Percentiles rank a stretch among this genome's conserved stretches.
Conservation (phyloP, 2,797 vertebrate species). For the Chrosomus eos region DNA sequence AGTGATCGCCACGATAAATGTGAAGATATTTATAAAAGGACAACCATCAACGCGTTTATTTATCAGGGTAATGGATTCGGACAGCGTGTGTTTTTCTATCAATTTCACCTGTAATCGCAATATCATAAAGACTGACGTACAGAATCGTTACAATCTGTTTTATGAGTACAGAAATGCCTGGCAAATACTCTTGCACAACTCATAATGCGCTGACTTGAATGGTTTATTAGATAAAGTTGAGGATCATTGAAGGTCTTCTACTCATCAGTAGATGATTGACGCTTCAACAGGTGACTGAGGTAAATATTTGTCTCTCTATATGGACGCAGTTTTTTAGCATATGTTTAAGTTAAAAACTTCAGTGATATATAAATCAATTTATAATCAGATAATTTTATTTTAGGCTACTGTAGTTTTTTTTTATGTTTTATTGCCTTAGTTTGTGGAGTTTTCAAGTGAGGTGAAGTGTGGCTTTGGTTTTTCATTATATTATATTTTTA, state of each 20-base stretch:
- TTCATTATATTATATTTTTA: neutral
- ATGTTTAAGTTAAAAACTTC: neutral
- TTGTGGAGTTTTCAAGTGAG: neutral
- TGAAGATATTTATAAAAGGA: neutral
- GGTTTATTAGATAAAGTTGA: neutral
- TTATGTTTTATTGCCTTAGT: neutral
- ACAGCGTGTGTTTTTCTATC: neutral
- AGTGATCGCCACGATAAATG: neutral
- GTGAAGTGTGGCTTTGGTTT: neutral
- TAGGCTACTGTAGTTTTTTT: neutral
- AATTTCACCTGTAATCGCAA: neutral
- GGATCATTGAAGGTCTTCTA: constrained; percentile 2
- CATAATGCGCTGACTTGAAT: constrained; percentile 19
- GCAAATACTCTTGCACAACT: neutral
- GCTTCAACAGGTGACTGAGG: constrained; percentile 37
- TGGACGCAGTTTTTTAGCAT: neutral
- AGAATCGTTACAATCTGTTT: neutral
- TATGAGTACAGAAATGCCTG: constrained; percentile 9
- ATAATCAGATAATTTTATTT: neutral
- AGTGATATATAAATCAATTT: neutral
- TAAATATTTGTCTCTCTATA: neutral
- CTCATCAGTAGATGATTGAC: constrained; percentile 8
- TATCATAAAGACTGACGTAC: neutral
- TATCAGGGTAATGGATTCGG: neutral
- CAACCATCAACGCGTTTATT: neutral